Conservation (phyloP, 2,888 invertebrate genomes). For the Lasioglossum pauxillum region DNA sequence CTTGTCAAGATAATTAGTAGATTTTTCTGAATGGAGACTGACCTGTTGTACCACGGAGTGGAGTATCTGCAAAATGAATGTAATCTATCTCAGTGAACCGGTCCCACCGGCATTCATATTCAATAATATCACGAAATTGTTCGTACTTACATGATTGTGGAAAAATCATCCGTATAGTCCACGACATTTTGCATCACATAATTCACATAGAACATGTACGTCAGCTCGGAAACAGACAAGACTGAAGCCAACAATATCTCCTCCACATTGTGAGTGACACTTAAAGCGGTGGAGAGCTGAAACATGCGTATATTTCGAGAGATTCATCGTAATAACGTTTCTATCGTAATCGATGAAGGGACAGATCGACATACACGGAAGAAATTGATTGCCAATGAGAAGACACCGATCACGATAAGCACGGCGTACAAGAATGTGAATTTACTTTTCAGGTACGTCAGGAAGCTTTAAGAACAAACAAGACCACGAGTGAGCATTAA, state of each 20-base stretch:
- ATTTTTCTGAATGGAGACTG: constrained; percentile 27
- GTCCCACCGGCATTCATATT: too few relatives aligned
- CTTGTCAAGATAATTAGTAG: constrained; percentile 44
- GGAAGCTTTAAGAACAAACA: background rate
- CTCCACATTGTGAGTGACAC: background rate
- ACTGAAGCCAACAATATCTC: background rate
- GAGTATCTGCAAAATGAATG: constrained; percentile 21
- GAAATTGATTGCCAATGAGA: background rate
- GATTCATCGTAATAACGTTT: background rate
- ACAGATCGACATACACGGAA: background rate
- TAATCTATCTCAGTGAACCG: too few relatives aligned
- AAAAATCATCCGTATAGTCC: background rate
- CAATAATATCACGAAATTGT: background rate
- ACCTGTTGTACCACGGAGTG: constrained; percentile 37
- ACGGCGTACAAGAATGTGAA: background rate
- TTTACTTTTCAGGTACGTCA: accelerated
- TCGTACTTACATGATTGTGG: background rate
- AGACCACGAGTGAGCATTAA: background rate
- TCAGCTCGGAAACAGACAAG: background rate
- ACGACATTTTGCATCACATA: background rate
- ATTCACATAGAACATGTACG: constrained; percentile 15
- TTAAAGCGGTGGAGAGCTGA: background rate
- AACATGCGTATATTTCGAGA: background rate
- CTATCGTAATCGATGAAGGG: background rate
- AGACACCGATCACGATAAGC: background rate